These are phyloP conservation scores for Eucidaris tribuloides DNA, from an alignment of 35 echinoderm and acorn worm genomes.

Conservation along the genomic window DNA sequence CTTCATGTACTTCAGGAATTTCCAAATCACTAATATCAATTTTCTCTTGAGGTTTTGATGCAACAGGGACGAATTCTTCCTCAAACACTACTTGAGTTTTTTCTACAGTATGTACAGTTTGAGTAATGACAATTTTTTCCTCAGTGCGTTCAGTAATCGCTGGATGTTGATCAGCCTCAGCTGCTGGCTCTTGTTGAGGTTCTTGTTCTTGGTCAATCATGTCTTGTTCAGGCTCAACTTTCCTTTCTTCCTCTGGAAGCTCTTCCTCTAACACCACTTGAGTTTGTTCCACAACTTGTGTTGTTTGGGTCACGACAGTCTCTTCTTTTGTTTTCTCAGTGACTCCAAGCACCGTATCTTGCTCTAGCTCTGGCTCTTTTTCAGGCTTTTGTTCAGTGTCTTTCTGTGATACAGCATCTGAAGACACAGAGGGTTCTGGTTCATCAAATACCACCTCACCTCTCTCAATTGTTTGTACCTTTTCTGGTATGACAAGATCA, in stretches of 20 bases:
- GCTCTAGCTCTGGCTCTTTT: not conserved
- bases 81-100: not conserved
- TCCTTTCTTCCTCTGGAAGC: too few relatives aligned
- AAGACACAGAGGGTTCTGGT: not conserved
- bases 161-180: not conserved
- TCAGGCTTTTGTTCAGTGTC: not conserved
- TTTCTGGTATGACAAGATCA: slow-evolving; percentile 6
- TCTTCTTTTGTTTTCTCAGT: not conserved
- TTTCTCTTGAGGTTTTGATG: not conserved
- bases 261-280: not conserved
- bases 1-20: not conserved
- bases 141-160: not conserved
- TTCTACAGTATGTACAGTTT: not conserved
- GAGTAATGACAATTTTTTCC: not conserved
- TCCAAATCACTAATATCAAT: too few relatives aligned
- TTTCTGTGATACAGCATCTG: not conserved
- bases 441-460: not conserved
- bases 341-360: not conserved
- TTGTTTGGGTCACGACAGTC: not conserved
- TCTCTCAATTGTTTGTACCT: slow-evolving; percentile 2
- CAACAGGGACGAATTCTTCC: not conserved
- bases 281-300: not conserved
- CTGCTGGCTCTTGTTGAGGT: not conserved
- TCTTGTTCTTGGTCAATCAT: not conserved
- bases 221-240: slow-evolving; percentile 14